Base-by-base conservation (phyloP, 1,140 invertebrate genomes). In the Akabosia matsudoensis region DNA sequence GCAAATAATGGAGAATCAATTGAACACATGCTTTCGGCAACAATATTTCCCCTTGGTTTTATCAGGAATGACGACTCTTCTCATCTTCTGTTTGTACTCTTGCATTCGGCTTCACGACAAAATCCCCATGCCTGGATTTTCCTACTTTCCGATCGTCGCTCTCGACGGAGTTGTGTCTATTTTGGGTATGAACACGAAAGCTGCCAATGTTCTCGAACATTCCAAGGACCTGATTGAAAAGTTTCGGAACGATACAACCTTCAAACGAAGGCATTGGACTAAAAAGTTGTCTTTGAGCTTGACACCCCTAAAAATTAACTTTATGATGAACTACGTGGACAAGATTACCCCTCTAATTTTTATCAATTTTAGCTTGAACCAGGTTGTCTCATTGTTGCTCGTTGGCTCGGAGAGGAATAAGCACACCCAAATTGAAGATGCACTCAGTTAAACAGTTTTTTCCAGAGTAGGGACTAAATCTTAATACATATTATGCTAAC, bases 71-170 rank as follows among this genome's bases (percentile, higher is more conserved):
- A 72, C 70, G n/a, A 26, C 70, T 7, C 70, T 72, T 34, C n/a
- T 51, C 3, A 72, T 72, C 13, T 72, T 72, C 22, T 72, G 70
- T 22, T 72, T 72, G 37, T 51, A 37, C 33, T 34, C 70, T 13
- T 72, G 70, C 70, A 72, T 72, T 26, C 33, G 70, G 24, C 70
- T 72, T 22, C 70, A 34, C 45, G 70, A 51, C 14, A 72, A 72
- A 45, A 72, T 72, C 3, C 70, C 70, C 33, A 72, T 72, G 70
- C 70, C 70, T 4, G 70, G 70, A 37, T 72, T 72, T 28, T 72
- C 70, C 3, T 72, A 72, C 24, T 72, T 72, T 26, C 70, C 70
- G 4, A 72, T 72, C 2, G 70, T 72, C 13, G 70, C 70, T 7
- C 24, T 72, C 1, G 70, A 72, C 45, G 70, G 70, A 24, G 28